phyloP scores from a whole-genome alignment of 2,113 vertebrate genomes.

The Gasterosteus aculeatus region DNA sequence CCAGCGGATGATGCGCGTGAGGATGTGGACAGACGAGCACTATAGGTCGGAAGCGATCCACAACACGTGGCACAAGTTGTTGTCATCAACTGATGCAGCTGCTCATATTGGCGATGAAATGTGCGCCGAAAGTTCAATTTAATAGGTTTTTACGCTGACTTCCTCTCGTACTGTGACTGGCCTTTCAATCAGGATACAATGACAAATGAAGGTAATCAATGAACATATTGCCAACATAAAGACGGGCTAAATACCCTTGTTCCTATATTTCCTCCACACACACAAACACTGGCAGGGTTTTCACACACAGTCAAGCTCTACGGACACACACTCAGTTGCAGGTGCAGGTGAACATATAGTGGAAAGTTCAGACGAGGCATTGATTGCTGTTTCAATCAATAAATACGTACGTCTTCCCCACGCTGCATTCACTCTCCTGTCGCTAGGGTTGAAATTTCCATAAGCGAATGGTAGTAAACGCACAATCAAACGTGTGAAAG shows the following conservation, averaged over 20 bases:
- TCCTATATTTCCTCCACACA: slow-evolving; percentile 5
- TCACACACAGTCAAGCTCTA: slow-evolving; percentile 15
- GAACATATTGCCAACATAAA: slow-evolving; percentile 35
- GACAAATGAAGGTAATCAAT: slow-evolving; percentile 37
- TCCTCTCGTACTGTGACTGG: neutral
- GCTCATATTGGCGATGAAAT: slow-evolving; percentile 13
- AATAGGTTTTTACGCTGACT: neutral
- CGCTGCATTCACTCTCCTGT: neutral
- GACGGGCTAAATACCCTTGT: slow-evolving; percentile 29
- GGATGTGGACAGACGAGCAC: slow-evolving; percentile 11
- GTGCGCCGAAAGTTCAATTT: neutral
- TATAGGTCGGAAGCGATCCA: neutral
- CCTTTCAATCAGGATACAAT: slow-evolving; percentile 13
- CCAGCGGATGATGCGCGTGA: neutral
- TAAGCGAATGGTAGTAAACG: neutral
- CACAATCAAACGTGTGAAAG: neutral
- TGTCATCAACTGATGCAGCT: slow-evolving; percentile 8
- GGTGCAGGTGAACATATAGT: neutral
- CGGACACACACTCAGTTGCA: slow-evolving; percentile 8
- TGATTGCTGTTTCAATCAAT: neutral
- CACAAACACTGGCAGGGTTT: neutral
- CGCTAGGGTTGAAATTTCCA: neutral
- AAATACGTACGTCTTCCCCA: neutral
- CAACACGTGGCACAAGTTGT: slow-evolving; percentile 16
- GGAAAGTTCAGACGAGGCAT: slow-evolving; percentile 2